phyloP scores from a whole-genome alignment of 2,797 vertebrate species.

The Hemibagrus guttatus region DNA sequence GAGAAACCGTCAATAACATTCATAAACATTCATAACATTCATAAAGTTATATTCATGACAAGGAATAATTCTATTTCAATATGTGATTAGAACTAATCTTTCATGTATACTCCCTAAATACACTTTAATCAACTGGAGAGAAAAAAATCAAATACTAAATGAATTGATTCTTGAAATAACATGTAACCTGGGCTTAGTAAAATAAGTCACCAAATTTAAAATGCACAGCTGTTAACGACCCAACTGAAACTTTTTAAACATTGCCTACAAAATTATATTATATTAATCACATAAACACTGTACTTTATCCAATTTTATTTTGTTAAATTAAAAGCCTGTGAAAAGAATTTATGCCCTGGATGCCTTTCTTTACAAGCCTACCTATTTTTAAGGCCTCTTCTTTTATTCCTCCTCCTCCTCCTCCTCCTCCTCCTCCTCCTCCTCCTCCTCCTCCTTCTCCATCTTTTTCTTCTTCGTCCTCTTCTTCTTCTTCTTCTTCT shows the following conservation, averaged over 20 bases:
- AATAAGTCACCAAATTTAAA: neutral
- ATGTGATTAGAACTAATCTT: neutral
- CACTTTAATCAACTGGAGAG: neutral
- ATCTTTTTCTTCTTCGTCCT: neutral
- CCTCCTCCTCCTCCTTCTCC: neutral
- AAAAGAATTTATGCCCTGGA: neutral
- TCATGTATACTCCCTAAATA: neutral
- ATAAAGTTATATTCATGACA: neutral
- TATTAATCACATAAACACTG: neutral
- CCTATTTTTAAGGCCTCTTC: neutral
- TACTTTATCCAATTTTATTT: neutral
- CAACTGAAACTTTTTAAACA: neutral
- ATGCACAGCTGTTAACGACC: neutral
- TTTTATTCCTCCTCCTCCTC: neutral
- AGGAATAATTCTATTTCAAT: neutral
- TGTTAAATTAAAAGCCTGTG: neutral
- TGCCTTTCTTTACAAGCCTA: neutral
- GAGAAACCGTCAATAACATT: neutral
- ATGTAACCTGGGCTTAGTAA: neutral
- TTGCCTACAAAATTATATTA: neutral
- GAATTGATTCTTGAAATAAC: neutral
- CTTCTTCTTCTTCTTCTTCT: neutral
- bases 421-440: neutral
- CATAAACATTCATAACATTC: neutral
- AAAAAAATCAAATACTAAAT: neutral